Conservation (phyloP, 2,113 vertebrate genomes). For the Boleophthalmus pectinirostris region DNA sequence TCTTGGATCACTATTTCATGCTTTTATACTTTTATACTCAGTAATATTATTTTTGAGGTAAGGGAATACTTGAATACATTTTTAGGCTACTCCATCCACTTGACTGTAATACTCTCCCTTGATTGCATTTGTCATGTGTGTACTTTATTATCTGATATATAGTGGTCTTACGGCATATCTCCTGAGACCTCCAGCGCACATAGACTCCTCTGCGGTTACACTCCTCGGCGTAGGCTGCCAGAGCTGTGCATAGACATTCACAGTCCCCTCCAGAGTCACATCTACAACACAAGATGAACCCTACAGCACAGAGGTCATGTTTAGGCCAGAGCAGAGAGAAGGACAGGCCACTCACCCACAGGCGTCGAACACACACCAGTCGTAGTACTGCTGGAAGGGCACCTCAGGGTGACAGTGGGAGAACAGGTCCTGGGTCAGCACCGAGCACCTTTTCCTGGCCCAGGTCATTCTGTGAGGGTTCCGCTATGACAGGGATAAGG, state of each 20-base stretch:
- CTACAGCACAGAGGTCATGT: neutral
- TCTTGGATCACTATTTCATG: no score
- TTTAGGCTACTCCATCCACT: no score
- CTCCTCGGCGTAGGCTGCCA: conserved; percentile 85
- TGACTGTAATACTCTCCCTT: no score
- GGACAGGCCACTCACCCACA: conserved; percentile 81
- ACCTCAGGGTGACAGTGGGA: conserved; percentile 79
- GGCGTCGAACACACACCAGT: conserved; percentile 89
- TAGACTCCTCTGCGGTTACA: conserved; percentile 79
- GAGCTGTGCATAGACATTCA: conserved; percentile 89
- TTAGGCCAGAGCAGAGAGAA: neutral
- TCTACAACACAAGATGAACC: conserved; percentile 37
- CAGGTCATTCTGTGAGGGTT: conserved; percentile 81
- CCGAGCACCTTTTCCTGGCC: conserved; percentile 81
- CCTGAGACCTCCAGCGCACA: conserved; percentile 88
- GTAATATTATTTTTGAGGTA: no score
- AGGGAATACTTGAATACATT: no score
- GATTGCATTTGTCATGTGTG: no score
- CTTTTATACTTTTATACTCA: no score
- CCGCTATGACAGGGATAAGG: conserved; percentile 44
- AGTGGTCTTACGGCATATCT: conserved; percentile 82
- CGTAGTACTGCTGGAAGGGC: conserved; percentile 84
- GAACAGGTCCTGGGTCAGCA: conserved; percentile 81
- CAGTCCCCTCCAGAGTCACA: conserved; percentile 88
- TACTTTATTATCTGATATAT: no score